Evolutionary conservation across 1,140 invertebrate genomes (phyloP).

Genomic region (Campoletis sonorensis): DNA sequence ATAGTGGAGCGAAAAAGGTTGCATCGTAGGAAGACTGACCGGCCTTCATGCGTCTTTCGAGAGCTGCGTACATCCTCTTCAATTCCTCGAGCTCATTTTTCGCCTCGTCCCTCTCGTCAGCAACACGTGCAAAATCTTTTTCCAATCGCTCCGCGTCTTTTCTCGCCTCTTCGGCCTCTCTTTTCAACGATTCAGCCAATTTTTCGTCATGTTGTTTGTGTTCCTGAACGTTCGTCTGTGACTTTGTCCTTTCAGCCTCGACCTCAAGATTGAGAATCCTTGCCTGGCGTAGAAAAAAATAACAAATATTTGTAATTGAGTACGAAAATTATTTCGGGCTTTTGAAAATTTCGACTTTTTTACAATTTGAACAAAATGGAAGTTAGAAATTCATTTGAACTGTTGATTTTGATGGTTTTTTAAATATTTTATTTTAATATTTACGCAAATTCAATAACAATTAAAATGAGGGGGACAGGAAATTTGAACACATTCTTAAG

Average conservation of each 20-base stretch:
- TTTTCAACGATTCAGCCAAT: conserved; percentile 80
- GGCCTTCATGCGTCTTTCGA: conserved; percentile 81
- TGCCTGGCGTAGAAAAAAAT: conserved; percentile 73
- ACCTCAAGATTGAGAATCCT: conserved; percentile 87
- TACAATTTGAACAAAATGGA: too few species aligned
- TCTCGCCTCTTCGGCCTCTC: conserved; percentile 85
- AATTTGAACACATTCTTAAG: too few species aligned
- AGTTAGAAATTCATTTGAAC: too few species aligned
- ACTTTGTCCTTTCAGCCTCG: conserved; percentile 83
- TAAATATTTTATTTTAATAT: too few species aligned
- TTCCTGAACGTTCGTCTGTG: conserved; percentile 71
- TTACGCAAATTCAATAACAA: too few species aligned
- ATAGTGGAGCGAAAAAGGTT: background rate
- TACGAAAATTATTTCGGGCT: background rate
- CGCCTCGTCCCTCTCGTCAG: conserved; percentile 85
- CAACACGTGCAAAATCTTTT: conserved; percentile 84
- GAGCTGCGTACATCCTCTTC: conserved; percentile 83
- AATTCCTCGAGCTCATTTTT: conserved; percentile 87
- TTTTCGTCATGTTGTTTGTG: conserved; percentile 80
- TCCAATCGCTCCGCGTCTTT: conserved; percentile 88
- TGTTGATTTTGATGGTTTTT: too few species aligned
- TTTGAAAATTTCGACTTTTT: background rate
- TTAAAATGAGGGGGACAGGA: too few species aligned
- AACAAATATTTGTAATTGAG: conserved; percentile 1
- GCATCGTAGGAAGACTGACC: conserved; percentile 57